phyloP scores from a whole-genome alignment of 2,113 vertebrate genomes.

The Corythornis madagascariensis region DNA sequence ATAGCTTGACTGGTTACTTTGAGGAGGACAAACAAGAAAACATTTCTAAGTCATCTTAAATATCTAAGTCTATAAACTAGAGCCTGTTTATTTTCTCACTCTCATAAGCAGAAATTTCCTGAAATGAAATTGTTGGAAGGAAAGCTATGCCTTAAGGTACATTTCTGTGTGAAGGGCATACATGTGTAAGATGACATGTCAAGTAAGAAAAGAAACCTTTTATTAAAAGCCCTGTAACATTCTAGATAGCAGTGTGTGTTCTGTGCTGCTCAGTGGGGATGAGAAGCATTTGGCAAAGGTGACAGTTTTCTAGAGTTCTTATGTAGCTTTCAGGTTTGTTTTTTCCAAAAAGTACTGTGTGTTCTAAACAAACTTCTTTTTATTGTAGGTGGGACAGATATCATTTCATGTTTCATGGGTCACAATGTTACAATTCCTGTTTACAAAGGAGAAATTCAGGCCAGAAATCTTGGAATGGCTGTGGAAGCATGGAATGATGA shows the following conservation, averaged over 20 bases:
- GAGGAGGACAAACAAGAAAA: not conserved
- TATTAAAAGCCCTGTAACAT: not conserved
- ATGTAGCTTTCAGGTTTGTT: not conserved
- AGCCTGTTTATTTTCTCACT: not conserved
- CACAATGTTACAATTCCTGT: slow-evolving; percentile 91
- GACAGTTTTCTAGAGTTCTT: not conserved
- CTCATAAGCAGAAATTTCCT: not conserved
- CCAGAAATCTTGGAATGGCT: slow-evolving; percentile 92
- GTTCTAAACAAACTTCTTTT: not conserved
- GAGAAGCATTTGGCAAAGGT: not conserved
- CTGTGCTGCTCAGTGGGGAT: not conserved
- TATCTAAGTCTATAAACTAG: not conserved
- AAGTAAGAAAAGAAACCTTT: not conserved
- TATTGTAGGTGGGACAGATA: slow-evolving; percentile 92
- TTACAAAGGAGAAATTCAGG: slow-evolving; percentile 94
- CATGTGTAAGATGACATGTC: not conserved
- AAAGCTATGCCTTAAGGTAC: not conserved
- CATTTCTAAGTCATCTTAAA: not conserved
- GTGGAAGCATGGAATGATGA: slow-evolving; percentile 90
- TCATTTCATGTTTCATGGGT: slow-evolving; percentile 96
- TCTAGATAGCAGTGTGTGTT: not conserved
- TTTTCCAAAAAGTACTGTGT: not conserved
- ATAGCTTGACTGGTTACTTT: not conserved
- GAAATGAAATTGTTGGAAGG: not conserved
- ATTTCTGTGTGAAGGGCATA: not conserved